A percentile compares a stretch with the other conserved stretches of the same genome.
These are phyloP conservation scores for Vireo altiloquus DNA, from an alignment of 2,113 vertebrate species.

Conservation along the genomic window DNA sequence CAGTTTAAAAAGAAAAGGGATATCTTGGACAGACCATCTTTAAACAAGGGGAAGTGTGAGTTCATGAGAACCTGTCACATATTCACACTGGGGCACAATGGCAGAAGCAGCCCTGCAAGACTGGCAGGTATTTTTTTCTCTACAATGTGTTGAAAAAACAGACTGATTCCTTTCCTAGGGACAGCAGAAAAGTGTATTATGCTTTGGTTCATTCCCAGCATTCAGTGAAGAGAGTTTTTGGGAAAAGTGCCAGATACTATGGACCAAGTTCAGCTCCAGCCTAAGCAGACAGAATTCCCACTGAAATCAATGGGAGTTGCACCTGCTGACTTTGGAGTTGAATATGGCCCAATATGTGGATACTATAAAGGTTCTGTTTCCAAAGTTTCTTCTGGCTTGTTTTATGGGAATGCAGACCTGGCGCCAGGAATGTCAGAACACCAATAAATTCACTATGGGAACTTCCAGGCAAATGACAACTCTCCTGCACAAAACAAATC, in stretches of 20 bases:
- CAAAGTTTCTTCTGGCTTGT: slow-evolving; percentile 52
- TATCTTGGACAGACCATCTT: background rate
- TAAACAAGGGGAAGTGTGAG: background rate
- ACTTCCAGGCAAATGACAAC: slow-evolving; percentile 57
- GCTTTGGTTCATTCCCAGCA: slow-evolving; percentile 40
- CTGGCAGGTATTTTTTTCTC: slow-evolving; percentile 30
- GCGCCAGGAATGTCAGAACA: slow-evolving; percentile 47
- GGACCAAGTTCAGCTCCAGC: slow-evolving; percentile 48
- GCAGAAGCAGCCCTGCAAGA: background rate
- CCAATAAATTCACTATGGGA: slow-evolving; percentile 55
- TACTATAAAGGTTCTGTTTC: slow-evolving; percentile 51
- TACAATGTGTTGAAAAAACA: slow-evolving; percentile 10
- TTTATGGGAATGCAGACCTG: slow-evolving; percentile 55
- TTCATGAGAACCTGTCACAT: background rate
- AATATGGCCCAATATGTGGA: slow-evolving; percentile 46
- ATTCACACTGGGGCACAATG: background rate
- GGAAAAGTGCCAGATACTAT: slow-evolving; percentile 39
- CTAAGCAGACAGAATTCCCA: slow-evolving; percentile 51
- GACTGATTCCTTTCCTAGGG: slow-evolving; percentile 11
- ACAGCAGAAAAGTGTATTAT: slow-evolving; percentile 18
- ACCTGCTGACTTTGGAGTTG: slow-evolving; percentile 55
- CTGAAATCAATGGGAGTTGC: slow-evolving; percentile 49
- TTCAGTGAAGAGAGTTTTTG: slow-evolving; percentile 37
- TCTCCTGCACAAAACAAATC: background rate
- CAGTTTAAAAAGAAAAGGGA: background rate